Base-by-base conservation (phyloP, 2,113 vertebrate genomes). In the Cynoglossus semilaevis region DNA sequence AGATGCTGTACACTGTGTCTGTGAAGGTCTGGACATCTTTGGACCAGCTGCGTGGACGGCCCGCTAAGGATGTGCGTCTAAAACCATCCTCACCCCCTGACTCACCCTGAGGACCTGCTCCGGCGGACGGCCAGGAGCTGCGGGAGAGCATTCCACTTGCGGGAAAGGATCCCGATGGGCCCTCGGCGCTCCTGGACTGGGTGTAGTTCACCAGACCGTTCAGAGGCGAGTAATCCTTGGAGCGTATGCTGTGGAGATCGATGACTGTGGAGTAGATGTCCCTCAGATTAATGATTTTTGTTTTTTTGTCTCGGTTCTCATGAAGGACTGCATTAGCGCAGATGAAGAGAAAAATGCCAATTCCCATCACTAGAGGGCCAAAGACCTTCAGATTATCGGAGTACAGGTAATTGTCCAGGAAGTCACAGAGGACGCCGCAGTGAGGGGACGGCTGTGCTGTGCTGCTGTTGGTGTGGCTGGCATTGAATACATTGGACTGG, bases 201-300 rank as follows among this genome's bases (percentile, higher is more conserved):
- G 91, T 54, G 1, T 94, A 94, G 80, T 90, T 93, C 66, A 96
- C 90, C 79, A 96, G 90, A 56, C 95, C 95, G 0, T 98, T 98
- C 35, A 96, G 88, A 0, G 97, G 95, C 0, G 88, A 79, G 64
- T 86, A 82, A 17, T 96, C 94, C 81, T 98, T 97, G 37, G 93
- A 86, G 15, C 94, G 91, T 14, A 95, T 85, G 61, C 92, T 94
- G 86, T 99, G 97, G 36, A 96, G 91, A 74, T 99, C 97, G 1
- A 99, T 99, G 63, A 99, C 97, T 0, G 96, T 99, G 66, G 97
- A 99, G 80, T 99, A 99, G 75, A 99, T 96, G 68, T 99, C 96
- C 49, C 96, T 87, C 70, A 99, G 83, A 85, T 99, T 97, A 75
- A 99, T 99, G 84, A 99, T 90, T 87, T 98, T 98, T 44, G 97